Evolutionary conservation across 2,888 invertebrate genomes (phyloP).

Genomic region (Apotomis turbidana): DNA sequence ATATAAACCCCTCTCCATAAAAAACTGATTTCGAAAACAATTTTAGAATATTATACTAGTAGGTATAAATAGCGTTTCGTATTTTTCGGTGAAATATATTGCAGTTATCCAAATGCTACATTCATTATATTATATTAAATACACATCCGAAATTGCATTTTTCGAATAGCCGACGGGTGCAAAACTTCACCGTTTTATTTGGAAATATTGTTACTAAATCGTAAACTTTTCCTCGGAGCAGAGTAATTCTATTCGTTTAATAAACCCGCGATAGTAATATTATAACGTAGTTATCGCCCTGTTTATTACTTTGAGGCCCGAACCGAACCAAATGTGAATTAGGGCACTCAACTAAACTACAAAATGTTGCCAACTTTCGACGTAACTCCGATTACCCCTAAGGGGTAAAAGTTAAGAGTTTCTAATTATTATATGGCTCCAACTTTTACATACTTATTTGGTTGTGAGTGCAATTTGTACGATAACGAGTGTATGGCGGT

Average conservation of each 20-base stretch:
- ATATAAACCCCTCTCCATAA: no score
- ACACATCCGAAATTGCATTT: no score
- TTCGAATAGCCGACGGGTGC: no score
- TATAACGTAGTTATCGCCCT: not conserved
- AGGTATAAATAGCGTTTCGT: no score
- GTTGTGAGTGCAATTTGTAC: not conserved
- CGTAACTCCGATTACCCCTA: constrained; percentile 34
- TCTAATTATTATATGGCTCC: constrained; percentile 34
- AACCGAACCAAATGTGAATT: constrained; percentile 18
- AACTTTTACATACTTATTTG: constrained; percentile 30
- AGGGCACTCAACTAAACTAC: constrained; percentile 32
- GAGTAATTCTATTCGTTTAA: not conserved
- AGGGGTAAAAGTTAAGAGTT: constrained; percentile 33
- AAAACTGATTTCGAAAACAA: no score
- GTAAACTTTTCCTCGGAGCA: not conserved
- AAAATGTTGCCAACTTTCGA: constrained; percentile 37
- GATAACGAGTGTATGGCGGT: constrained; percentile 8
- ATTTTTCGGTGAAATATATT: no score
- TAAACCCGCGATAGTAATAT: no score
- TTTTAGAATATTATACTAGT: no score
- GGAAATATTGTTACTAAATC: not conserved
- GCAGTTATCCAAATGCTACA: no score
- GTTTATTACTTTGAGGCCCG: constrained; percentile 6
- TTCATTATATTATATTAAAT: no score
- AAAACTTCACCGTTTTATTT: no score